Percentiles rank a stretch among this genome's conserved stretches.
Evolutionary conservation across 2,888 invertebrate species (phyloP).

Genomic region (Lucinisca nassula): DNA sequence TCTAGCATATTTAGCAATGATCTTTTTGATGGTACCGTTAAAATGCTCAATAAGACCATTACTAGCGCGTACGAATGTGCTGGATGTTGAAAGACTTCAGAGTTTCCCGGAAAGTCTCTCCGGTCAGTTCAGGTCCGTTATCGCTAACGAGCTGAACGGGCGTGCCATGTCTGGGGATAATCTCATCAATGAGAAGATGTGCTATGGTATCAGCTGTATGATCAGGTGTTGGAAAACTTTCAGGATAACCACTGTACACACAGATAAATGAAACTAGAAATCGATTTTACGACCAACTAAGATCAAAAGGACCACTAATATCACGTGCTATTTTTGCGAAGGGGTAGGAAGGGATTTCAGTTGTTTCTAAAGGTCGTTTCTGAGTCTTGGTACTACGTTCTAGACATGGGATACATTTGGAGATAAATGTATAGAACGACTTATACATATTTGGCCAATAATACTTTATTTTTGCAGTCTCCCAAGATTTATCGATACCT

Average conservation of each 20-base stretch:
- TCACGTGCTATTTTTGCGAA: background rate
- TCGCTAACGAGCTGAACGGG: background rate
- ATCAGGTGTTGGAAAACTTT: background rate
- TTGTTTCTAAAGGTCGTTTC: background rate
- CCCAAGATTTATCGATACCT: background rate
- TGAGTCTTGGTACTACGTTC: background rate
- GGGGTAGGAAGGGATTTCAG: background rate
- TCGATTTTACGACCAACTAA: background rate
- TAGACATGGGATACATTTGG: background rate
- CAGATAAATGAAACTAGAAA: background rate
- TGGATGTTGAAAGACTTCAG: background rate
- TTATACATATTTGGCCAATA: slow-evolving; percentile 2
- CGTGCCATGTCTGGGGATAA: background rate
- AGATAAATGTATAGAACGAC: background rate
- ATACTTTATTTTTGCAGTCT: background rate
- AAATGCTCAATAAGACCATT: background rate
- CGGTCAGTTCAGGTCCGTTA: background rate
- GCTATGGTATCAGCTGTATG: background rate
- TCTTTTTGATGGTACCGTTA: background rate
- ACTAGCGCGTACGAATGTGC: background rate
- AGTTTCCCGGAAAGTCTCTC: background rate
- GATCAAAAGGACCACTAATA: background rate
- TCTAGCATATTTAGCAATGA: background rate
- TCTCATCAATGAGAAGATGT: background rate
- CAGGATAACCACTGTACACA: background rate